Base-by-base conservation (phyloP, 2,888 invertebrate genomes). In the Atethmia centrago region DNA sequence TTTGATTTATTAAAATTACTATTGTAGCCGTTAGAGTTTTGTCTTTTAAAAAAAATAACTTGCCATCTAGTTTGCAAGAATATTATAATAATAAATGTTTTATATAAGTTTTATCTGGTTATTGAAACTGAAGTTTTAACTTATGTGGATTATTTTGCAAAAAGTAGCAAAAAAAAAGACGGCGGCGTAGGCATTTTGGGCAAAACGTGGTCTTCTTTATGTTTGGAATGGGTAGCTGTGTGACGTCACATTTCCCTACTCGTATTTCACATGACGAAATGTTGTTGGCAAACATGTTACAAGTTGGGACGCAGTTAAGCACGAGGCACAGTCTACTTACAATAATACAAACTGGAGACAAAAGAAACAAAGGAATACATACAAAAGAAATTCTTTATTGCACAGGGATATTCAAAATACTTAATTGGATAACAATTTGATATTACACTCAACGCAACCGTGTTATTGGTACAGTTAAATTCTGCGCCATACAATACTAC, bases 391-490 rank as follows among this genome's bases (percentile, higher is more conserved):
- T 89, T 90, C 77, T 94, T 94, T 95, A 95, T 95, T 95, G 95
- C 95, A 95, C 95, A 93, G 93, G 92, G 94, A 94, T 93, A 92
- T 91, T 92, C 90, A 93, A 93, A 91, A 92, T 91, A 92, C 91
- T 92, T 92, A 92, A 87, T 88, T 88, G 85, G 79, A 90, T 90
- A 93, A 93, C 90, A 93, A 91, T 90, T 89, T 89, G 88, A 90
- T 89, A 85, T 85, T 86, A 89, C 80, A 88, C 53, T 72, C 68
- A 77, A 82, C 81, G 71, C 74, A 80, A 53, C 77, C 65, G 76
- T 85, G 83, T 77, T 77, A 87, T 74, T 70, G 80, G 79, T 80
- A 88, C 83, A 85, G 36, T 49, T 53, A 85, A 87, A 85, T 81
- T 84, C 42, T 49, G 59, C 69, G 70, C 47, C 67, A 49, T 31